phyloP scores from a whole-genome alignment of 1,140 invertebrate genomes.

The Drosophila nigrodunni region DNA sequence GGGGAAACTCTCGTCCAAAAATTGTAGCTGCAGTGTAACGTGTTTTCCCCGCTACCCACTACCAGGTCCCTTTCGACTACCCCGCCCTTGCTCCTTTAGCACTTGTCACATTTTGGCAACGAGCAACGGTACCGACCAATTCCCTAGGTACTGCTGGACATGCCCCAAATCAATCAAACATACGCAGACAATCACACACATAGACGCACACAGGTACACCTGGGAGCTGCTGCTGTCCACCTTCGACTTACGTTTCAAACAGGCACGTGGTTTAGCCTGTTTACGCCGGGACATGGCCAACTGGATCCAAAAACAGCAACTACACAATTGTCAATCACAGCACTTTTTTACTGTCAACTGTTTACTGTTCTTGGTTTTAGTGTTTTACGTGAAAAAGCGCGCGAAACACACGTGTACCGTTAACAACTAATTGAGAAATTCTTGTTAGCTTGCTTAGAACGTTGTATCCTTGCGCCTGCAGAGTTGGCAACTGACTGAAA shows the following conservation, averaged over 20 bases:
- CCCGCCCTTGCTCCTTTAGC: conserved; percentile 31
- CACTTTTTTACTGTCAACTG: neutral
- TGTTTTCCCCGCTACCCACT: neutral
- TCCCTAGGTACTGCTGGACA: conserved; percentile 15
- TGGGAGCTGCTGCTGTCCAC: conserved; percentile 23
- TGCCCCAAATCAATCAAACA: conserved; percentile 76
- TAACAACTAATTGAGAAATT: neutral
- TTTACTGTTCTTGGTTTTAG: conserved; percentile 7
- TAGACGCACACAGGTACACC: conserved; percentile 24
- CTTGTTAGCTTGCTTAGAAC: conserved; percentile 34
- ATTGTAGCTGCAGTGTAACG: conserved; percentile 2
- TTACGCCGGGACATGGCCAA: conserved; percentile 79
- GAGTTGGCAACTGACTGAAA: conserved; percentile 75
- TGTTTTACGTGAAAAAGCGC: conserved; percentile 54
- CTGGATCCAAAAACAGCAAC: neutral
- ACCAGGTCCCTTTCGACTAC: too few species aligned
- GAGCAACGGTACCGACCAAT: conserved; percentile 36
- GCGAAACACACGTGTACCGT: conserved; percentile 56
- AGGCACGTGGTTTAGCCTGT: conserved; percentile 82
- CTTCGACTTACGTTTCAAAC: conserved; percentile 79
- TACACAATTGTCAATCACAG: conserved; percentile 29
- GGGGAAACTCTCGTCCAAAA: conserved; percentile 17
- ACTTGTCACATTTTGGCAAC: conserved; percentile 77
- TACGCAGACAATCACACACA: conserved; percentile 37
- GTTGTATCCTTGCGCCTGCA: conserved; percentile 77